Base-by-base conservation (phyloP, 2,888 invertebrate genomes). In the Ectemnius lituratus region DNA sequence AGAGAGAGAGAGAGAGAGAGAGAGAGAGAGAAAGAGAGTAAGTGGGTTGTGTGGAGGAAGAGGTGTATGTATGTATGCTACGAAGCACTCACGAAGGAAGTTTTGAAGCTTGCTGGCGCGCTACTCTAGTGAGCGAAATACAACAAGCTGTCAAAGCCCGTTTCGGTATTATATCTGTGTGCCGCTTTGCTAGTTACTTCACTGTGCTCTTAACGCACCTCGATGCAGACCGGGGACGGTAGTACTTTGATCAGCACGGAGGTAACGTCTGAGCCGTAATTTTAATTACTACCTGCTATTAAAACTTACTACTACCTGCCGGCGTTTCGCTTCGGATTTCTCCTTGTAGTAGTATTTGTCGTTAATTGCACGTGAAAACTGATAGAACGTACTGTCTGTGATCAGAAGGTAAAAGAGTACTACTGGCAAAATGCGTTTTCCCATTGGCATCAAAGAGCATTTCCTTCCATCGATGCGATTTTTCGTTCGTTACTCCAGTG, bases 281-380 rank as follows among this genome's bases (percentile, higher is more conserved):
- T 52, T 52, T 52, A 52, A 52, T 52, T 52, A 52, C 52, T 52
- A 52, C 52, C 52, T 16, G 52, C 52, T 52, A 52, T 52, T 52
- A 52, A 52, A 52, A n/a, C 52, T 52, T 52, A 16, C 52, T 52
- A 16, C 5, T 52, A 37, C 37, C 37, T 37, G 37, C 52, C 52
- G n/a, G 4, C 16, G 16, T 13, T 52, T 52, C 52, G 16, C n/a
- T 13, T 52, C 52, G 52, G 52, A 52, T 52, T 52, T 52, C 52
- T 52, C 52, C 52, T 52, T 52, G 37, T 37, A 37, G 37, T 37
- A 52, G 52, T 52, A 52, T 52, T 52, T 14, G 16, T 13, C 52
- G 52, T 14, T 52, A 52, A 52, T 52, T 52, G 52, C 52, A 52
- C 52, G 52, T 52, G 52, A 52, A 52, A 52, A 52, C 52, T 16